phyloP scores from a whole-genome alignment of 2,113 vertebrate genomes.

The Oophaga pumilio region DNA sequence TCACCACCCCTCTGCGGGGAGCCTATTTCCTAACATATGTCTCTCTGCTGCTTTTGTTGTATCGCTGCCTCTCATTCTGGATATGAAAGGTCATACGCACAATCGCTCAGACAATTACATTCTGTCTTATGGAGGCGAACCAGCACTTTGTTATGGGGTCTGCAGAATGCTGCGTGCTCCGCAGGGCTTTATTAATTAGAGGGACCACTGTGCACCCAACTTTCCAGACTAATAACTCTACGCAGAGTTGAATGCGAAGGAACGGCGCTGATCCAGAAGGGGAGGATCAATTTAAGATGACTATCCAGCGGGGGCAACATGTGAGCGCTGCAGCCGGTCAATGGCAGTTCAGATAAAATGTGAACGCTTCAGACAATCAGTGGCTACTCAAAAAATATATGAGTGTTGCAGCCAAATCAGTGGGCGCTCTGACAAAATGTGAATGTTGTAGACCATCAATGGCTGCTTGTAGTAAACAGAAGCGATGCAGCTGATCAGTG shows the following conservation, averaged over 20 bases:
- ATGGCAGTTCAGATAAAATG: too few relatives aligned
- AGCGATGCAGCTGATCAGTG: too few relatives aligned
- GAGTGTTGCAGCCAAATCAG: too few relatives aligned
- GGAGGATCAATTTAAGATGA: too few relatives aligned
- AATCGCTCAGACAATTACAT: background rate
- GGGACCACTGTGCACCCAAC: background rate
- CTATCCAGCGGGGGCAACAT: too few relatives aligned
- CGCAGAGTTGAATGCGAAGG: background rate
- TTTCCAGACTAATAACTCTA: background rate
- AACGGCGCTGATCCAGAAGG: too few relatives aligned
- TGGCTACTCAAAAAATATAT: too few relatives aligned
- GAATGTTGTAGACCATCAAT: too few relatives aligned
- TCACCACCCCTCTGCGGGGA: background rate
- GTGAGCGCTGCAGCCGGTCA: too few relatives aligned
- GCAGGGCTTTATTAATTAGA: background rate
- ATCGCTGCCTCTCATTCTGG: background rate
- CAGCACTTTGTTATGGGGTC: background rate
- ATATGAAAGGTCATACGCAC: slow-evolving; percentile 15
- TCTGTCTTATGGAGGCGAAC: background rate
- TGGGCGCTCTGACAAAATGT: too few relatives aligned
- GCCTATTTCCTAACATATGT: slow-evolving; percentile 30
- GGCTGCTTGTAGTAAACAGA: too few relatives aligned
- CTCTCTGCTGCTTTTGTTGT: slow-evolving; percentile 25
- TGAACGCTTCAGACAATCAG: too few relatives aligned
- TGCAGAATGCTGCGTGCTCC: background rate